Base-by-base conservation (phyloP, 2,113 vertebrate species). In the Scartelaos histophorus region DNA sequence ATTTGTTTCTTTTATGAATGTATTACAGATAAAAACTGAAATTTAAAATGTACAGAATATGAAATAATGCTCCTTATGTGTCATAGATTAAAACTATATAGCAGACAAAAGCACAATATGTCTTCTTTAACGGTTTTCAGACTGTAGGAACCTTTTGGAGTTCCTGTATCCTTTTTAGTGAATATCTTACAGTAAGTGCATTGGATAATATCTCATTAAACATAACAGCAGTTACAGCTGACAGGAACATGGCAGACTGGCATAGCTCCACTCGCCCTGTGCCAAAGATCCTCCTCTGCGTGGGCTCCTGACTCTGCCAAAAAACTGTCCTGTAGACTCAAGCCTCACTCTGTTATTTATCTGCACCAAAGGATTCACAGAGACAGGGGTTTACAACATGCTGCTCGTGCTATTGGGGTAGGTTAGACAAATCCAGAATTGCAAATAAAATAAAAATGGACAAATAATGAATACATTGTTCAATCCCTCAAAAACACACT, bases 141-240 rank as follows among this genome's bases (percentile, higher is more conserved):
- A 17, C 5, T 54, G 17, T 54, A 10, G 1, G 7, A 9, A 21
- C 51, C 47, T 54, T n/a, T 54, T 10, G 19, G 19, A 54, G 17
- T 54, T 54, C 51, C 19, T 10, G 7, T 10, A 54, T 1, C 16
- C 47, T 21, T 54, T 54, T 54, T 54, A 21, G 51, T 54, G 51
- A 19, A 17, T 16, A 51, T 51, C 47, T 51, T 51, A 54, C 51
- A n/a, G 51, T 54, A 54, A 54, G 76, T 87, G 83, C 89, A 89
- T 91, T 86, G 85, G 83, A 87, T 82, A 85, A 83, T 91, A 91
- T 91, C 89, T 85, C 91, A 92, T 91, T 81, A 88, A 90, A 82
- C 91, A 90, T 92, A 87, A 85, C 82, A 91, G 91, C 91, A 91
- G 89, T 92, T 90, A 92, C 74, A 86, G 79, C 82, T 88, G 89